Evolutionary conservation across 1,140 invertebrate genomes (phyloP), one percentile per base, ranked within the genome.

Genomic region (Yoshiicerus persimilis): DNA sequence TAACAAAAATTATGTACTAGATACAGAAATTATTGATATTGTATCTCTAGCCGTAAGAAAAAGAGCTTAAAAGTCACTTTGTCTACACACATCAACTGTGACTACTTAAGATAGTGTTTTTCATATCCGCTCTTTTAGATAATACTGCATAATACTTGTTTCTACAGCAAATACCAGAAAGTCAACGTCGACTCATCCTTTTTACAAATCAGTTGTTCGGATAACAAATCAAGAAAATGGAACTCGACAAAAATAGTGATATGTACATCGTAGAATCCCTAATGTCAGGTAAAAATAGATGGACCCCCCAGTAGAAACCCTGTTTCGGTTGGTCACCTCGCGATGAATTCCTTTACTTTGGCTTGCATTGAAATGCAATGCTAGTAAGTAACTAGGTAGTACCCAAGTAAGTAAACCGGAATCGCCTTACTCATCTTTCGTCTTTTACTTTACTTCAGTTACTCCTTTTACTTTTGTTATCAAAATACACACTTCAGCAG

Each of bases 261-360:
- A 70, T 16, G 16, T 32, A 30, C 13, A 3, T 70, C 4, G 9
- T 30, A 30, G 25, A 70, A 70, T 70, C 30, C 47, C 66, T 70
- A 70, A 70, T 84, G 34, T 84, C 36, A 39, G 39, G 80, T 38
- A 47, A 88, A 86, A 47, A 85, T 34, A 62, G 66, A 84, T 83
- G 41, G 86, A 86, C 88, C 86, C 86, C 88, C 88, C 86, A 87
- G 80, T 34, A 86, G 88, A 16, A 70, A 27, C 66, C 64, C 85
- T 75, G 86, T 88, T 90, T 83, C 84, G 85, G 87, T 90, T 90
- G 89, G 89, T 90, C 89, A 90, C 89, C 88, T 90, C 87, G 86
- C 83, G 66, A 86, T 70, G 66, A 70, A 70, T 70, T 70, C 30
- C 66, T 16, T 2, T 16, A 13, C 66, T 13, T 16, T 70, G 66